Evolutionary conservation across 2,888 invertebrate species (phyloP), one percentile per base, ranked within the genome.

Genomic region (Smittia aterrima): DNA sequence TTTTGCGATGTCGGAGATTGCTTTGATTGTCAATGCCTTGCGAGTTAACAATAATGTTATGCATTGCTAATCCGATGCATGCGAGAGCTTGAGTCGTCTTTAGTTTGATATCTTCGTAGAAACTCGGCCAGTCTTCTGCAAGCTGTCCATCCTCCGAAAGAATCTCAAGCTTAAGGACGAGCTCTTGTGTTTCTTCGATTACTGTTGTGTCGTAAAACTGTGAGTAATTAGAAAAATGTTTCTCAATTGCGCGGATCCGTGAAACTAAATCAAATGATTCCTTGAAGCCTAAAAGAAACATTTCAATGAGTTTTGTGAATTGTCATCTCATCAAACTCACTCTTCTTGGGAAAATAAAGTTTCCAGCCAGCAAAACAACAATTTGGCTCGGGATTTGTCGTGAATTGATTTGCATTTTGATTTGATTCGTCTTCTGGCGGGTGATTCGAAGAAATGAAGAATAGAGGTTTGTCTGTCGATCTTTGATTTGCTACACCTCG

Each of bases 11-110:
- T 9, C 72, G 67, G 47, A 20, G 3, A n/a, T 32, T 24, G 9
- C 11, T 11, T 7, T 38, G 38, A 4, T 11, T 11, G 38, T 38
- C 38, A 7, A 7, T 11, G 38, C 53, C 38, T 24, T 66, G n/a
- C 2, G 47, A 13, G 38, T 25, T 40, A 54, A 74, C 64, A 47
- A 82, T 79, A 76, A 88, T 89, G 85, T 93, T 90, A 83, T 95
- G 91, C 84, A 95, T 89, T 68, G 93, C 92, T 76, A 92, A 84
- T 66, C 92, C 92, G 74, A 95, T 81, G 75, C 90, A 88, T 73
- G 87, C 86, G 66, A 96, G 83, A 16, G 90, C 87, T 73, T 84
- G 84, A 75, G 88, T 87, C 0, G 95, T 91, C 75, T 86, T 87
- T 75, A 87, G 87, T 77, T 85, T 84, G 54, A 96, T 81, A 77